Evolutionary conservation across 1,140 invertebrate genomes (phyloP).

Genomic region (Halesus radiatus): DNA sequence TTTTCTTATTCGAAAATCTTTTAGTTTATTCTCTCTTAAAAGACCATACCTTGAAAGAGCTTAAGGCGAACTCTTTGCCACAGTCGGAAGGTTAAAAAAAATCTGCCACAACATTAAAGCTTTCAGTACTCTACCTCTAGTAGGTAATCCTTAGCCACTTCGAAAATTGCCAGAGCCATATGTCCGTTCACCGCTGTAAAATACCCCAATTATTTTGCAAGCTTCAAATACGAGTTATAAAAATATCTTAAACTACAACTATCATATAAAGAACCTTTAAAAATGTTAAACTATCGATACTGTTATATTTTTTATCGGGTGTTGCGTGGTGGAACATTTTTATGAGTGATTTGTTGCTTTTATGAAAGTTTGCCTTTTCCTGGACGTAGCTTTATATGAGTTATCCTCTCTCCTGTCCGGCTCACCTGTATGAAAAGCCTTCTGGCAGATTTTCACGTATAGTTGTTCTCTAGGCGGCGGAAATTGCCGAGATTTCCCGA

Average conservation of each 20-base stretch:
- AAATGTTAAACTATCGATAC: no score
- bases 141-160: constrained; percentile 4
- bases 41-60: no score
- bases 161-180: constrained; percentile 6
- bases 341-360: neutral
- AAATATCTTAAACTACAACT: constrained; percentile 3
- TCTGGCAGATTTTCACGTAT: constrained; percentile 43
- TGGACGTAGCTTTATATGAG: constrained; percentile 26
- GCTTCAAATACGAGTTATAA: neutral
- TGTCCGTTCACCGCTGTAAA: constrained; percentile 1
- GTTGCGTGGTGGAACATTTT: neutral
- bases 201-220: constrained; percentile 9
- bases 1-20: no score
- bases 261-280: no score
- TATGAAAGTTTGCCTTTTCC: neutral
- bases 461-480: constrained; percentile 19
- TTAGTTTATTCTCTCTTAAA: no score
- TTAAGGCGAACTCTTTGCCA: no score
- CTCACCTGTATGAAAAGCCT: constrained; percentile 50
- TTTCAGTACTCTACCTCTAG: no score
- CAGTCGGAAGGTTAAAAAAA: no score
- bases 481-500: constrained; percentile 43
- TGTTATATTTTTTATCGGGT: no score
- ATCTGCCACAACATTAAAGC: no score
- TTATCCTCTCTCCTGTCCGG: constrained; percentile 46